Percentiles rank a stretch among this genome's conserved stretches.
These are phyloP conservation scores for Achlya flavicornis DNA, from an alignment of 2,888 invertebrate genomes.

Conservation along the genomic window DNA sequence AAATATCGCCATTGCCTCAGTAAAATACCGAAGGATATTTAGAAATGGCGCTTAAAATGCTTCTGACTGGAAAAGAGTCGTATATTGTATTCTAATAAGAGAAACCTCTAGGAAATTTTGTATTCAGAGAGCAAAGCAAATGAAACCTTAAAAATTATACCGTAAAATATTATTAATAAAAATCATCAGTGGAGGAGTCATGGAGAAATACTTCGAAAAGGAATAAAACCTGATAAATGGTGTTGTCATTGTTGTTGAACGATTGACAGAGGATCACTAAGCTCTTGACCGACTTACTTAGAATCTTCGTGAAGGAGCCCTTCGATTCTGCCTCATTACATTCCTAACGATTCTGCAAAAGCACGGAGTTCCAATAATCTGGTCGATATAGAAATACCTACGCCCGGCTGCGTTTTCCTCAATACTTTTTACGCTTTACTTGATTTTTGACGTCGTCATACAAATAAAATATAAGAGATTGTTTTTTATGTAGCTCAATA, in stretches of 20 bases:
- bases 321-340: background rate
- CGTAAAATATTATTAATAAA: background rate
- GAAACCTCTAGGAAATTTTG: background rate
- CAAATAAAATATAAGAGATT: constrained; percentile 36
- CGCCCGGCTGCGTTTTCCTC: constrained; percentile 18
- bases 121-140: background rate
- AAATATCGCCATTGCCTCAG: background rate
- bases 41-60: background rate
- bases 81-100: background rate
- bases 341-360: background rate
- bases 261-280: constrained; percentile 7
- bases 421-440: constrained; percentile 14
- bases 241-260: constrained; percentile 6
- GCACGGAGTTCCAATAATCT: background rate
- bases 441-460: constrained; percentile 31
- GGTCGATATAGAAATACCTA: constrained; percentile 21
- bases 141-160: background rate
- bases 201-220: background rate
- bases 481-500: constrained; percentile 26
- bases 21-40: background rate
- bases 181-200: background rate
- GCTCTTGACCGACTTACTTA: background rate
- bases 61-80: background rate
- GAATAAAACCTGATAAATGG: constrained; percentile 6
- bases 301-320: background rate